phyloP scores from a whole-genome alignment of 1,140 invertebrate species.

The Lasioglossum baleicum region DNA sequence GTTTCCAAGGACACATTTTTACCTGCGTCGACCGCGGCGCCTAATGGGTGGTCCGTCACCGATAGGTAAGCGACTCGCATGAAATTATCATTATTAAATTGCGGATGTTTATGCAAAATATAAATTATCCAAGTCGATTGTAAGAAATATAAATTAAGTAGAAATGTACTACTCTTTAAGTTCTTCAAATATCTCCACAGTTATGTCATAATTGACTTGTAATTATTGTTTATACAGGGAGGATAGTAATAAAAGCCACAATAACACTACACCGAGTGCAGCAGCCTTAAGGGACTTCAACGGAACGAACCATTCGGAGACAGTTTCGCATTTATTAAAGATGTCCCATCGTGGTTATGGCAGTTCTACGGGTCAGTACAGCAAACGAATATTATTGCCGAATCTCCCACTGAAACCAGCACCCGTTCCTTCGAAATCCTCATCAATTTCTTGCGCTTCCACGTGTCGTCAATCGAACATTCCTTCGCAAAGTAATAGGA shows the following conservation, averaged over 20 bases:
- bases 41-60: conserved; percentile 75
- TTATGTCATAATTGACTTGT: not conserved
- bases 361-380: conserved; percentile 68
- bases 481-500: not conserved
- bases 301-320: conserved; percentile 77
- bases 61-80: conserved; percentile 67
- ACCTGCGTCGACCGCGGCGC: conserved; percentile 57
- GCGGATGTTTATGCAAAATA: too few species aligned
- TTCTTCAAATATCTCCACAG: too few species aligned
- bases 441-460: not conserved
- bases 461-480: not conserved
- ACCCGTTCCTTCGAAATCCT: conserved; percentile 13
- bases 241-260: conserved; percentile 68
- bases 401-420: conserved; percentile 14
- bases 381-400: conserved; percentile 16
- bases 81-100: too few species aligned
- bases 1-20: conserved; percentile 68
- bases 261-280: conserved; percentile 69
- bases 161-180: too few species aligned
- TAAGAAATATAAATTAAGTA: too few species aligned
- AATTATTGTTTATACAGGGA: conserved; percentile 65
- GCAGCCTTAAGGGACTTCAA: conserved; percentile 76
- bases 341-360: conserved; percentile 78
- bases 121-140: too few species aligned
- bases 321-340: conserved; percentile 76